These are phyloP conservation scores for Malurus alboscapulatus DNA, from an alignment of 2,113 vertebrate genomes.

Conservation along the genomic window DNA sequence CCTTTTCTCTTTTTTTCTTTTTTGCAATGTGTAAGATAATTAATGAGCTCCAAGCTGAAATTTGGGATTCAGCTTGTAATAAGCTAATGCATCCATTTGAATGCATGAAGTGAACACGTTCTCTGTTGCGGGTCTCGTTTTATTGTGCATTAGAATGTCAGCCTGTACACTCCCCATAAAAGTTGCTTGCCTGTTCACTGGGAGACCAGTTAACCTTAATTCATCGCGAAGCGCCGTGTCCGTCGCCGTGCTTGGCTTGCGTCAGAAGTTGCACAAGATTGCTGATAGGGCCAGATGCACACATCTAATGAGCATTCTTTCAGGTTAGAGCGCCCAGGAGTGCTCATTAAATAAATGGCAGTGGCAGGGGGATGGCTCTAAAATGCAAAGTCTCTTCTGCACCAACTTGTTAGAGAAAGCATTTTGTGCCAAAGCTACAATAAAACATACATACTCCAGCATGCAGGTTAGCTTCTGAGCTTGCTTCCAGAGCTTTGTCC, in stretches of 20 bases:
- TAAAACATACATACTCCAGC: neutral
- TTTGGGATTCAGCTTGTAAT: neutral
- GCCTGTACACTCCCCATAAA: neutral
- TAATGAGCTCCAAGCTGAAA: neutral
- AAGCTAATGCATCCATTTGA: constrained; percentile 29
- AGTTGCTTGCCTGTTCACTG: constrained; percentile 49
- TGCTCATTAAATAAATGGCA: constrained; percentile 74
- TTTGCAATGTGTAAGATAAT: neutral
- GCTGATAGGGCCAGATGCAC: constrained; percentile 71
- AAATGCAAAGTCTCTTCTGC: constrained; percentile 9
- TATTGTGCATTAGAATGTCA: constrained; percentile 6
- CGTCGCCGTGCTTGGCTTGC: constrained; percentile 17
- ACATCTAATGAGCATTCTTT: constrained; percentile 70
- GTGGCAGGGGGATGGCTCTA: constrained; percentile 38
- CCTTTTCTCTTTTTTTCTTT: neutral
- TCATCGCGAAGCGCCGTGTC: constrained; percentile 14
- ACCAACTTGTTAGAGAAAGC: constrained; percentile 37
- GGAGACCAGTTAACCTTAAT: constrained; percentile 58
- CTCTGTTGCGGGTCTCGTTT: neutral
- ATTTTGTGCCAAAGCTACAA: neutral
- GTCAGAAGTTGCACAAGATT: constrained; percentile 64
- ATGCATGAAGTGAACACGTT: neutral
- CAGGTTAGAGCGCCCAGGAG: constrained; percentile 73
- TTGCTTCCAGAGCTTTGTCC: neutral
- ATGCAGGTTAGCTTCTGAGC: neutral